Conservation (phyloP, 2,113 vertebrate species). For the Proteles cristata region DNA sequence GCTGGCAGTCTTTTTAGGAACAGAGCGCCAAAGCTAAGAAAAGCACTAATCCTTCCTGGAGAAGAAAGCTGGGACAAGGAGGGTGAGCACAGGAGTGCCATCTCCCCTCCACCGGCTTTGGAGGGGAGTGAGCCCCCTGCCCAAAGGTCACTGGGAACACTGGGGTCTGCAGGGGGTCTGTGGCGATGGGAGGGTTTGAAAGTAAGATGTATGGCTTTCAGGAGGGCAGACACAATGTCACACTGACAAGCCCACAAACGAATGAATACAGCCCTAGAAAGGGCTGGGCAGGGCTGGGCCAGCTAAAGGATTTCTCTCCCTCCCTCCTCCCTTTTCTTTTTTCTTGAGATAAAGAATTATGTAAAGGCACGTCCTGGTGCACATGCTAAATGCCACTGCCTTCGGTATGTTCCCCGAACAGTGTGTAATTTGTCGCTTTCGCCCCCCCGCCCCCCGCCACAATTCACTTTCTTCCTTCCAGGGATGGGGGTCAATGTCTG, state of each 20-base stretch:
- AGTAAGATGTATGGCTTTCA: conserved; percentile 80
- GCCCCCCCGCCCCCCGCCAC: neutral
- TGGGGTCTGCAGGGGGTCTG: conserved; percentile 65
- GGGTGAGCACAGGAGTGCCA: conserved; percentile 31
- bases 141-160: conserved; percentile 78
- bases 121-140: neutral
- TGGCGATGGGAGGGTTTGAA: conserved; percentile 65
- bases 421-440: conserved; percentile 19
- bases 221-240: conserved; percentile 79
- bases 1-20: conserved; percentile 28
- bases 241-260: conserved; percentile 77
- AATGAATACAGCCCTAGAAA: conserved; percentile 59
- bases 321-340: neutral
- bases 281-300: conserved; percentile 40
- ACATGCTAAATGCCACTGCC: conserved; percentile 46
- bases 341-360: conserved; percentile 67
- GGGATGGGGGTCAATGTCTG: neutral
- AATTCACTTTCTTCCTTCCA: conserved; percentile 6
- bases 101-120: conserved; percentile 47
- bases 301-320: conserved; percentile 42
- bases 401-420: accelerated
- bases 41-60: conserved; percentile 66
- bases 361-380: conserved; percentile 59
- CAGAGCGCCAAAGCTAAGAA: conserved; percentile 58
- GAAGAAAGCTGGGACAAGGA: conserved; percentile 70